Percentiles rank a stretch among this genome's conserved stretches.
Conservation (phyloP, 2,113 vertebrate genomes). For the Natator depressus region DNA sequence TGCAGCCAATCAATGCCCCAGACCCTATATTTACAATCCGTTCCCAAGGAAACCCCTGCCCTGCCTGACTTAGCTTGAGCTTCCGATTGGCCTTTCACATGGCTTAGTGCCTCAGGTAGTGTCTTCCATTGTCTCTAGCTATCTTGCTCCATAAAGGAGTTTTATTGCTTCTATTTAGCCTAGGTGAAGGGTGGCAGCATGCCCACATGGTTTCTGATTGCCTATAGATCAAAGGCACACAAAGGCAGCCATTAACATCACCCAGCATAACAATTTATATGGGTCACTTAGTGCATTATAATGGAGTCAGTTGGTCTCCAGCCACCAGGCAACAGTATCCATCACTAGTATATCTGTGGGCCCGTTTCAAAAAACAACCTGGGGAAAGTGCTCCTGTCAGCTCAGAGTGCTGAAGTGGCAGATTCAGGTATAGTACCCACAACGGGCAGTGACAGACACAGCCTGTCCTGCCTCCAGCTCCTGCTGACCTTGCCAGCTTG, state of each 20-base stretch:
- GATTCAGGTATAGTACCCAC: background rate
- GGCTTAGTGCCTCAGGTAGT: too few relatives aligned
- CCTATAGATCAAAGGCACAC: background rate
- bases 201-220: background rate
- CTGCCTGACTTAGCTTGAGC: background rate
- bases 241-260: background rate
- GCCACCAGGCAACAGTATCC: rapidly evolving
- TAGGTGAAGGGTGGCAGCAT: background rate
- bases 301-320: background rate
- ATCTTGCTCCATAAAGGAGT: background rate
- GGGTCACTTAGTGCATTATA: background rate
- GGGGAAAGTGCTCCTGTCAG: background rate
- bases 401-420: background rate
- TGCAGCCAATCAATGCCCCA: background rate
- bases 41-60: background rate
- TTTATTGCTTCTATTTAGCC: background rate
- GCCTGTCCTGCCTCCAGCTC: background rate
- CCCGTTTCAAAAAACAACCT: background rate
- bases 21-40: background rate
- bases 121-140: too few relatives aligned
- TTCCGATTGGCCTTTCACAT: background rate
- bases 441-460: background rate
- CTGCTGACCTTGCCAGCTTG: background rate
- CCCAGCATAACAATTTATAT: background rate
- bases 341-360: background rate